Base-by-base conservation (phyloP, 2,888 invertebrate genomes). In the Ormyrus labotus region DNA sequence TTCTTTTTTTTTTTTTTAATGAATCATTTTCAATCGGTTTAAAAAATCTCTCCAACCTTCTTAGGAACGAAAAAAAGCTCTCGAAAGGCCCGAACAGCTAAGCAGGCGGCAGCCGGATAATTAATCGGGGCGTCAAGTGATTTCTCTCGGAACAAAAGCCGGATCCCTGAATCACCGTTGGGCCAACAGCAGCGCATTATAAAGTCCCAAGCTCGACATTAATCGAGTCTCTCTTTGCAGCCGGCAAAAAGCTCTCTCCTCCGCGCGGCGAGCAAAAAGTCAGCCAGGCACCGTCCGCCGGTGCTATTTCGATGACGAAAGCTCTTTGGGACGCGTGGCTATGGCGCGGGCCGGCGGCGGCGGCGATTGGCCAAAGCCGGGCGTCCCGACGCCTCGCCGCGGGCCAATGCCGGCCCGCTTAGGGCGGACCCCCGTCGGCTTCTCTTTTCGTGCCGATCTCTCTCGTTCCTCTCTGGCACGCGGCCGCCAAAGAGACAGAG, bases 311-410 rank as follows among this genome's bases (percentile, higher is more conserved):
- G 67, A 72, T 48, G 61, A 67, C 61, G 47, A n/a, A 34, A 51
- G 73, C 51, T 51, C 53, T 19, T 1, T 19, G 19, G 19, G 51
- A 47, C 58, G 58, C 76, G 67, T 55, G 69, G 60, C 51, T 72
- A 78, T 72, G 78, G 71, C 71, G 78, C 48, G 50, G n/a, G 65
- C 11, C 47, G 55, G 34, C 55, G 50, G 48, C 51, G 8, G 60
- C 60, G 45, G 55, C 50, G 81, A 81, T 80, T 80, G 80, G 81
- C 58, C 48, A 10, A n/a, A 13, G 61, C n/a, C 64, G 60, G 53
- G 77, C 81, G 81, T 76, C 77, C 67, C 77, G 69, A 77, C 72
- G 81, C 67, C 72, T 55, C 9, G 48, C 34, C 11, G 9, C 45
- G 65, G n/a, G 55, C 78, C 78, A 72, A 78, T 78, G 64, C 57